phyloP scores from a whole-genome alignment of 2,113 vertebrate genomes.

The Amia ocellicauda region DNA sequence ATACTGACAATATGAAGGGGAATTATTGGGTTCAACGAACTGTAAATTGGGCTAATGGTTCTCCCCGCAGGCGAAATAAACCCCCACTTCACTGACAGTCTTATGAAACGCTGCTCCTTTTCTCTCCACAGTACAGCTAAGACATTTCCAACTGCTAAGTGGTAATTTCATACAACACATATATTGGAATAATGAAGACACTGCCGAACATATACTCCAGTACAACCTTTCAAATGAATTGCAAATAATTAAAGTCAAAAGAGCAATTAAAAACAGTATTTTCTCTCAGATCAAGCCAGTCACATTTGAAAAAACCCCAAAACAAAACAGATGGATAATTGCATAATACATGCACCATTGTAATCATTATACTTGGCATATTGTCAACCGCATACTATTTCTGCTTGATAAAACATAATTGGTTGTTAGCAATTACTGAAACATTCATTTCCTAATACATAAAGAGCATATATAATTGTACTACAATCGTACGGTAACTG shows the following conservation, averaged over 20 bases:
- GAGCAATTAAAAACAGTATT: neutral
- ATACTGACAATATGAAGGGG: no score
- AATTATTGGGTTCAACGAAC: neutral
- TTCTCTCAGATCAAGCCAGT: slow-evolving; percentile 23
- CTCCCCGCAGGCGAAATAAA: neutral
- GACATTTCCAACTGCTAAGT: neutral
- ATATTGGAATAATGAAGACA: neutral
- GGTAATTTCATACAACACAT: neutral
- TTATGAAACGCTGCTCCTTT: neutral
- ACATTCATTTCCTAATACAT: slow-evolving; percentile 16
- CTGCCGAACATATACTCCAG: neutral
- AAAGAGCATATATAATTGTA: slow-evolving; percentile 38
- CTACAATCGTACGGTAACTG: slow-evolving; percentile 9
- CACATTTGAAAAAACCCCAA: slow-evolving; percentile 22
- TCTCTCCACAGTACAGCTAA: no score
- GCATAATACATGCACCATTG: slow-evolving; percentile 44
- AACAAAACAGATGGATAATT: slow-evolving; percentile 41
- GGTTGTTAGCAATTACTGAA: neutral
- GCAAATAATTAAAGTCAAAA: slow-evolving; percentile 3
- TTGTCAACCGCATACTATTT: no score
- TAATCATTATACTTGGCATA: slow-evolving; percentile 39
- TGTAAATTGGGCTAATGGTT: neutral
- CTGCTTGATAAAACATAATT: no score
- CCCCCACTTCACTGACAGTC: neutral
- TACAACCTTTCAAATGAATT: neutral